Evolutionary conservation across 1,140 invertebrate genomes (phyloP).

Genomic region (Panonychus citri): DNA sequence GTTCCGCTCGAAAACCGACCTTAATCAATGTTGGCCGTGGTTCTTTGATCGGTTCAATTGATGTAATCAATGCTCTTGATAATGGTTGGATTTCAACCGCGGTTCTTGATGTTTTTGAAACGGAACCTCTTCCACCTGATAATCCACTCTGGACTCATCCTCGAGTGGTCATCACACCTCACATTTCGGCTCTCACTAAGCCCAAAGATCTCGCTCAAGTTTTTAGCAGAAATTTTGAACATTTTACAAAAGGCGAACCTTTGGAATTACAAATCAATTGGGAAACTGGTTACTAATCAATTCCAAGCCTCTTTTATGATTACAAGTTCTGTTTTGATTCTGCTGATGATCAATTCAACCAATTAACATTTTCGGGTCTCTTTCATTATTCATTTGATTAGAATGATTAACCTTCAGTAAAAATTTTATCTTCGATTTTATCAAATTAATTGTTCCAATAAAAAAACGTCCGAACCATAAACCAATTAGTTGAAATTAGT

Average conservation of each 20-base stretch:
- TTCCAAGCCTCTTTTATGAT: too few relatives aligned
- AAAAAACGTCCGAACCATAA: too few relatives aligned
- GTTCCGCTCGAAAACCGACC: conserved; percentile 16
- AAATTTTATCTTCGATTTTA: too few relatives aligned
- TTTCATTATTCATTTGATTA: too few relatives aligned
- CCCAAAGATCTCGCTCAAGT: conserved; percentile 23
- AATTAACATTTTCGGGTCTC: too few relatives aligned
- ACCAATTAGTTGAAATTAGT: too few relatives aligned
- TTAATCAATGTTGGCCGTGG: conserved; percentile 36
- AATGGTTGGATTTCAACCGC: conserved; percentile 31
- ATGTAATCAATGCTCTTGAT: conserved; percentile 30
- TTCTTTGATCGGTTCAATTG: conserved; percentile 28
- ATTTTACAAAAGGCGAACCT: not conserved
- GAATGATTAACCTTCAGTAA: too few relatives aligned
- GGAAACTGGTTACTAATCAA: conserved; percentile 1
- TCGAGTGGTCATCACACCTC: conserved; percentile 32
- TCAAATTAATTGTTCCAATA: too few relatives aligned
- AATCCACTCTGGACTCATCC: conserved; percentile 30
- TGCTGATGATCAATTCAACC: not conserved
- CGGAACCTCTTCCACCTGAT: conserved; percentile 28
- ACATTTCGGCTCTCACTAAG: conserved; percentile 27
- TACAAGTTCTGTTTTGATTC: too few relatives aligned
- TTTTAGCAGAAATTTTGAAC: conserved; percentile 24
- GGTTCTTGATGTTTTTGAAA: conserved; percentile 33
- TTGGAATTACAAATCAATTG: conserved; percentile 2